A percentile compares a stretch with the other conserved stretches of the same genome.
These are phyloP conservation scores for Eupeodes luniger DNA, from an alignment of 2,888 invertebrate genomes.

Conservation along the genomic window DNA sequence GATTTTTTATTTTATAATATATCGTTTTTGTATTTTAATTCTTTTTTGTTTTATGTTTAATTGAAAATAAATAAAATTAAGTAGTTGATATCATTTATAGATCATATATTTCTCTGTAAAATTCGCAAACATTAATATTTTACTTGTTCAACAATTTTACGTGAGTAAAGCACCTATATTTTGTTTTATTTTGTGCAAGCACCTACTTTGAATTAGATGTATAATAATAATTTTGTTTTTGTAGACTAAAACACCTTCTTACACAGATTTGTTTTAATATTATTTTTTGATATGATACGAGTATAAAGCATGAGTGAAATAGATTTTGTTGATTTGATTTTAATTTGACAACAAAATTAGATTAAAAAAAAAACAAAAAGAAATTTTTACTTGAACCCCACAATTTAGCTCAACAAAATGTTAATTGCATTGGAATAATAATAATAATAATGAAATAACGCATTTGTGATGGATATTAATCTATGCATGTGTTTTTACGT, in stretches of 20 bases:
- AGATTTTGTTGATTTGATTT: constrained; percentile 23
- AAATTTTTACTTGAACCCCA: constrained; percentile 58
- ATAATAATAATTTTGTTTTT: background rate
- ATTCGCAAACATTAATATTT: constrained; percentile 31
- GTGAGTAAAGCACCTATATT: constrained; percentile 52
- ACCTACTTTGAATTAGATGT: constrained; percentile 39
- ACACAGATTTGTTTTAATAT: constrained; percentile 45
- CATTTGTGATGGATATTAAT: constrained; percentile 56
- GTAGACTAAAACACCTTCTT: constrained; percentile 51
- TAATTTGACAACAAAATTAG: background rate
- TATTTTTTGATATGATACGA: constrained; percentile 59
- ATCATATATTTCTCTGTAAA: constrained; percentile 67
- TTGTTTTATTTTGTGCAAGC: constrained; percentile 51
- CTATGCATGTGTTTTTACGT: constrained; percentile 69
- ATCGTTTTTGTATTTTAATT: constrained; percentile 13
- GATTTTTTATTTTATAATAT: background rate
- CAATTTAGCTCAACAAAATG: constrained; percentile 63
- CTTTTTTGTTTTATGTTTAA: background rate
- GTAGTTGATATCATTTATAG: background rate
- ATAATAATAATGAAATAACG: constrained; percentile 54
- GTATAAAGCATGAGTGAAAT: constrained; percentile 60
- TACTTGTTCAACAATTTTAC: constrained; percentile 23
- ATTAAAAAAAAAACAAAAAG: background rate
- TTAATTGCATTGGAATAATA: constrained; percentile 58
- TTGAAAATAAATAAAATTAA: constrained; percentile 27